Evolutionary conservation across 1,140 invertebrate species (phyloP).

Genomic region (Danaus melanippus): DNA sequence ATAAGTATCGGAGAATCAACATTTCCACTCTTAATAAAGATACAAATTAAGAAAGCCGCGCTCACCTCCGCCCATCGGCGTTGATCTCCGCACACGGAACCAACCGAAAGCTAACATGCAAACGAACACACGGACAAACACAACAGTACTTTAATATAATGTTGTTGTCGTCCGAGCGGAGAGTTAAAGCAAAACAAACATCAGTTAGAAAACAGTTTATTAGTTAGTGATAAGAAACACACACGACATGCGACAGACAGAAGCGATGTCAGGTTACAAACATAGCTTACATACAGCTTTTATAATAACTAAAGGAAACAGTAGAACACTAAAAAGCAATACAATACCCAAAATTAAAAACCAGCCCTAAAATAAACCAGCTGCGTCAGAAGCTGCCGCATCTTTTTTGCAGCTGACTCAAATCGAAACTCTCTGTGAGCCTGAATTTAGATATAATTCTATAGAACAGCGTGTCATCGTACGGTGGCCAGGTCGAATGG

Average conservation of each 20-base stretch:
- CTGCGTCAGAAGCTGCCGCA: slow-evolving; percentile 21
- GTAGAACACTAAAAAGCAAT: slow-evolving; percentile 9
- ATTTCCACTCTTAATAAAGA: neutral
- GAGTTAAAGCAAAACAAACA: neutral
- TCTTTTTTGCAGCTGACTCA: slow-evolving; percentile 25
- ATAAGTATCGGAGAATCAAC: too few species aligned
- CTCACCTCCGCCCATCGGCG: slow-evolving; percentile 25
- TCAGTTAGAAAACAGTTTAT: slow-evolving; percentile 1
- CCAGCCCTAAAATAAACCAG: slow-evolving; percentile 1
- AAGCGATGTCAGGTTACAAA: neutral
- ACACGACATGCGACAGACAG: slow-evolving; percentile 5
- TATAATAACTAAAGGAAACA: slow-evolving; percentile 3
- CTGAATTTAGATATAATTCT: slow-evolving; percentile 63
- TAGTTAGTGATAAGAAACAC: slow-evolving; percentile 4
- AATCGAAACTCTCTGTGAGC: slow-evolving; percentile 64
- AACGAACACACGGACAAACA: too few species aligned
- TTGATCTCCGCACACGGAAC: slow-evolving; percentile 22
- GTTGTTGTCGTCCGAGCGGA: too few species aligned
- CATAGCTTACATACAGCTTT: slow-evolving; percentile 2
- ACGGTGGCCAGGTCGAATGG: slow-evolving; percentile 59
- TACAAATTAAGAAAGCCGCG: slow-evolving; percentile 9
- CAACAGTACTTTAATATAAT: too few species aligned
- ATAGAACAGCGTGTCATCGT: slow-evolving; percentile 67
- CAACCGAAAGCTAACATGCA: slow-evolving; percentile 28
- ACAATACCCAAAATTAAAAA: slow-evolving; percentile 2